Percentiles rank a stretch among this genome's conserved stretches.
phyloP scores from a whole-genome alignment of 2,797 vertebrate species.

The Diplodus puntazzo region DNA sequence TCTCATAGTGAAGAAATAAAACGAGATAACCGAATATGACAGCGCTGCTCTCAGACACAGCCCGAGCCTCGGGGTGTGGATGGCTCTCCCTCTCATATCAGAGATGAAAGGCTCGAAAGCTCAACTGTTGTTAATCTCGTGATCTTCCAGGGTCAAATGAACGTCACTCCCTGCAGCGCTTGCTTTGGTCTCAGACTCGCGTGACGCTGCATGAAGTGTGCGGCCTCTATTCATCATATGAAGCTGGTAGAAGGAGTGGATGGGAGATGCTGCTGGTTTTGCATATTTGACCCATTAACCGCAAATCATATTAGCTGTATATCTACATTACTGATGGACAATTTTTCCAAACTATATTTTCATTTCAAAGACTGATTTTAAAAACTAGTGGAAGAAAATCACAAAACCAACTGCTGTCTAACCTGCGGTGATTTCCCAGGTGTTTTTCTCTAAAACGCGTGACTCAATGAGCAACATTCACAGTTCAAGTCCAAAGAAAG shows the following conservation, averaged over 20 bases:
- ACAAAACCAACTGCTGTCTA: no score
- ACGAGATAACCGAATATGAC: slow-evolving; percentile 58
- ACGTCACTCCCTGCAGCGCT: not conserved
- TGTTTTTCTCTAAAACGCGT: not conserved
- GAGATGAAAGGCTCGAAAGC: slow-evolving; percentile 49
- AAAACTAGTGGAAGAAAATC: not conserved
- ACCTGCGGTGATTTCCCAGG: not conserved
- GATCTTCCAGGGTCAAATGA: slow-evolving; percentile 44
- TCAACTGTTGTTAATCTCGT: slow-evolving; percentile 35
- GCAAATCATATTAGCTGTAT: not conserved
- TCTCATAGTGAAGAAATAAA: slow-evolving; percentile 39
- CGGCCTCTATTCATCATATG: slow-evolving; percentile 1
- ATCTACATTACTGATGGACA: not conserved
- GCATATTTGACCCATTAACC: not conserved
- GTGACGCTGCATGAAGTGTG: slow-evolving; percentile 4
- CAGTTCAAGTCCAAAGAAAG: not conserved
- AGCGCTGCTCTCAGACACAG: slow-evolving; percentile 49
- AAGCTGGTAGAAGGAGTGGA: slow-evolving; percentile 1
- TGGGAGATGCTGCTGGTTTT: not conserved
- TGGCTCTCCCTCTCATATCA: slow-evolving; percentile 24
- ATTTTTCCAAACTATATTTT: not conserved
- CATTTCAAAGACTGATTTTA: not conserved
- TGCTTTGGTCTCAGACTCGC: slow-evolving; percentile 28
- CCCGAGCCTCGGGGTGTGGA: slow-evolving; percentile 51
- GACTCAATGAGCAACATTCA: not conserved